Evolutionary conservation across 2,797 vertebrate species (phyloP).

Genomic region (Microtus agrestis): DNA sequence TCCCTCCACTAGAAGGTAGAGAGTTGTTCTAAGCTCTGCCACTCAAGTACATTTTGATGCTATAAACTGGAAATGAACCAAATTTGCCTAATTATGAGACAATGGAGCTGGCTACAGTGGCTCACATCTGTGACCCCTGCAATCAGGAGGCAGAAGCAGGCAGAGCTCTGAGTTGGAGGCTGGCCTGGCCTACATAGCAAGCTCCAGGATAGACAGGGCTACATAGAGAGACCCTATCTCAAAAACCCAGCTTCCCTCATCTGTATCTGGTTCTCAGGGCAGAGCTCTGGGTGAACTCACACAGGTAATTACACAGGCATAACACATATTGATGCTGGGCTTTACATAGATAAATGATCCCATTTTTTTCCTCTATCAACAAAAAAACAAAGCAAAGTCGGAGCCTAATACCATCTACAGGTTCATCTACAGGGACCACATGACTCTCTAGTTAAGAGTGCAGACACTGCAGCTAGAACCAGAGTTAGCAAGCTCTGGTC

Average conservation of each 20-base stretch:
- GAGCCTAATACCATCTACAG: background rate
- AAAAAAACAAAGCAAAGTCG: background rate
- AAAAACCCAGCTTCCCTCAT: background rate
- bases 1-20: background rate
- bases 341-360: background rate
- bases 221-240: background rate
- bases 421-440: background rate
- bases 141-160: background rate
- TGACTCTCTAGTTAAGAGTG: background rate
- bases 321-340: background rate
- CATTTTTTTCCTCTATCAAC: conserved; percentile 2
- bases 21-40: background rate
- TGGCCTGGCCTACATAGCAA: background rate
- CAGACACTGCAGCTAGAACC: background rate
- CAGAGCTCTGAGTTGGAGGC: background rate
- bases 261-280: conserved; percentile 26
- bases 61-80: background rate
- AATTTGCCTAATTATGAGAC: conserved; percentile 13
- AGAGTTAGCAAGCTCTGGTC: background rate
- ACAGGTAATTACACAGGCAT: background rate
- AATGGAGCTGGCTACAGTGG: background rate
- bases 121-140: background rate
- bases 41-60: conserved; percentile 1
- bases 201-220: background rate
- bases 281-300: background rate